Evolutionary conservation across 53 echinoderm and acorn worm species (phyloP), one percentile per base, ranked within the genome.

Genomic region (Arbacia lixula): DNA sequence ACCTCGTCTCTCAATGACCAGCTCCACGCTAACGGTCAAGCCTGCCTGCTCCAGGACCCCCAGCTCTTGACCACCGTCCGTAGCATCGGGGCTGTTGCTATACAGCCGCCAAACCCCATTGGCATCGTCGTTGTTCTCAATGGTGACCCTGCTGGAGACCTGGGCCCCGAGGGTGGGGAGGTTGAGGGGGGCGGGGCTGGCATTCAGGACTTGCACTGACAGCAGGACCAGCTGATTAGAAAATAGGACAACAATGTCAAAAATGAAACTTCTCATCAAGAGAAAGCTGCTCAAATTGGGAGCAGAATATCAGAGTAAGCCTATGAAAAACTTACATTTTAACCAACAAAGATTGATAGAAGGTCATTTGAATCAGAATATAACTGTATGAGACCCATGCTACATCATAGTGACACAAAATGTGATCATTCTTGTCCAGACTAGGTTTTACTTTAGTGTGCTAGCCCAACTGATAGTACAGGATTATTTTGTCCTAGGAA

Each of bases 71-170:
- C 95, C 95, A 19, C 60, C 72, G 22, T 87, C 66, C 2, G 84
- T 68, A 0, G 99, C 94, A 72, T 98, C 94, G 1, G 99, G 99
- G 56, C 99, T 98, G 83, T 92, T 94, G 82, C 99, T 98, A 56
- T 88, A 94, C 41, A 98, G 81, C 28, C 92, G 73, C 99, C 99
- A 98, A 4, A 98, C 86, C 5, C 99, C 99, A 56, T 98, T 98
- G 17, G 99, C 99, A 81, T 98, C 99, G 43, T 98, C 99, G 46
- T 98, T 98, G 83, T 86, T 94, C 34, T 84, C 84, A 29, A 98
- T 92, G 36, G 90, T 90, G 19, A 98, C 92, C 52, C 88, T 72
- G 11, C 94, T 90, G 32, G 73, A 65, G 39, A 52, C 38, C 2
- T 32, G 86, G 1, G 35, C 17, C 36, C 99, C 94, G n/a, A 98